phyloP scores from a whole-genome alignment of 1,140 invertebrate species.

The Apis mellifera region DNA sequence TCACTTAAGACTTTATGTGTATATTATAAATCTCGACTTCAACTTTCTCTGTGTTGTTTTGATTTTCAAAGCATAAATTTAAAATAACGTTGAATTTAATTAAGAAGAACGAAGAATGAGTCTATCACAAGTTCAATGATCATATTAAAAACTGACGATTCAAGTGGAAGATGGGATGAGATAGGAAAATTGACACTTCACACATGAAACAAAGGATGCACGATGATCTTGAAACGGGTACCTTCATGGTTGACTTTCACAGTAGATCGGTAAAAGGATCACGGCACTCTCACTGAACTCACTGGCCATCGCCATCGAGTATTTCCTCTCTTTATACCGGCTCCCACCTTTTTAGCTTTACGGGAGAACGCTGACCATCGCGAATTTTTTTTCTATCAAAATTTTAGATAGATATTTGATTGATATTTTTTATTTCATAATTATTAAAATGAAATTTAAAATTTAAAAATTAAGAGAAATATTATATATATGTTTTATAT shows the following conservation, averaged over 20 bases:
- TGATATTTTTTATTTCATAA: neutral
- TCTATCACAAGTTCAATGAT: no score
- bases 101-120: no score
- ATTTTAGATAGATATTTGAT: no score
- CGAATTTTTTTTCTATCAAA: neutral
- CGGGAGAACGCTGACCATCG: slow-evolving; percentile 38
- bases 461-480: no score
- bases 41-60: no score
- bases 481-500: no score
- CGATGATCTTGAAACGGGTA: slow-evolving; percentile 52
- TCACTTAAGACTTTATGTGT: no score
- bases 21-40: no score
- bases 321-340: slow-evolving; percentile 77
- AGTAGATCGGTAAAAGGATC: slow-evolving; percentile 74
- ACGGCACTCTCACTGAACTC: slow-evolving; percentile 80
- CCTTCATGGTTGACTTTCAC: slow-evolving; percentile 77
- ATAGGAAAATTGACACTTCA: slow-evolving; percentile 57
- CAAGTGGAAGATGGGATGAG: fast-evolving
- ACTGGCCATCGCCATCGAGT: slow-evolving; percentile 74
- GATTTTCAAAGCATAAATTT: no score
- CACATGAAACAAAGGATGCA: slow-evolving; percentile 28
- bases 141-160: neutral
- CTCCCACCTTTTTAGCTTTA: slow-evolving; percentile 73
- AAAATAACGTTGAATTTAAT: no score
- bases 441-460: neutral